Conservation (phyloP, 2,113 vertebrate genomes). For the Strix aluco region DNA sequence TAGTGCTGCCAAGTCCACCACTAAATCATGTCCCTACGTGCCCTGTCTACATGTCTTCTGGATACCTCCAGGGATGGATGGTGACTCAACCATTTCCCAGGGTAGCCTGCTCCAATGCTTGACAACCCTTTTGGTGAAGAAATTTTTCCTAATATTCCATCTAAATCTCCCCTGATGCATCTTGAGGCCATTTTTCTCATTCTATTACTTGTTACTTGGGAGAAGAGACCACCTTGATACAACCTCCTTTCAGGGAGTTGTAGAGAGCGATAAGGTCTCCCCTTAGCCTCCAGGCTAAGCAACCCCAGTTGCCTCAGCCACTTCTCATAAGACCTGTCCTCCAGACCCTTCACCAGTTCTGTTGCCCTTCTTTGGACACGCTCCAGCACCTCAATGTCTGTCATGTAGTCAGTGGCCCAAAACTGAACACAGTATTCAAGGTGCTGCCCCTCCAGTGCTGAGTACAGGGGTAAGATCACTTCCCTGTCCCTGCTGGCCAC, state of each 20-base stretch:
- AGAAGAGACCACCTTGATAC: neutral
- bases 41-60: neutral
- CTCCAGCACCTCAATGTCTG: rapidly evolving
- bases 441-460: rapidly evolving
- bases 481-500: neutral
- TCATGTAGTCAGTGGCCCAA: neutral
- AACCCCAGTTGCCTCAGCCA: neutral
- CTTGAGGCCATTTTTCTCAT: neutral
- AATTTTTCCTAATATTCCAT: neutral
- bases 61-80: neutral
- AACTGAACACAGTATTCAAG: rapidly evolving
- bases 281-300: rapidly evolving
- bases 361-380: rapidly evolving
- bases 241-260: neutral
- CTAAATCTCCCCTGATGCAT: rapidly evolving
- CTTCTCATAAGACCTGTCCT: neutral
- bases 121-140: neutral
- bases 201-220: neutral
- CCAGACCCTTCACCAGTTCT: rapidly evolving
- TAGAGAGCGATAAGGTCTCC: rapidly evolving
- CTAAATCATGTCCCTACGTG: neutral
- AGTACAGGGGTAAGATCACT: rapidly evolving
- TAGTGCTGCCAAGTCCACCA: neutral
- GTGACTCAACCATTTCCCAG: neutral
- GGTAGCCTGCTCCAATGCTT: neutral